Conservation (phyloP, 2,888 invertebrate genomes). For the Ophion slaviceki region DNA sequence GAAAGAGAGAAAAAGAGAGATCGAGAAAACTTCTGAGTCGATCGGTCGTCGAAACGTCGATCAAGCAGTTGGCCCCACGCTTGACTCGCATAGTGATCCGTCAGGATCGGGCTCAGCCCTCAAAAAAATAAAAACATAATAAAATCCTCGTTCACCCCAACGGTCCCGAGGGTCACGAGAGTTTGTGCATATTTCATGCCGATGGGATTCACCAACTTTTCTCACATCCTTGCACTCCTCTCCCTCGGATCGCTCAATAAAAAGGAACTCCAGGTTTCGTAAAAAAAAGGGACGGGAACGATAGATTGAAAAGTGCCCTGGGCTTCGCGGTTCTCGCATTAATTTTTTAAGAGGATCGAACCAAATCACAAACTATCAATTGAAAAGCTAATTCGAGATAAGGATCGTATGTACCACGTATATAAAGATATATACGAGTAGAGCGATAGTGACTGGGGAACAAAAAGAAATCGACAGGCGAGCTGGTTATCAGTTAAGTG, state of each 20-base stretch:
- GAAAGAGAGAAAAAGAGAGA: neutral
- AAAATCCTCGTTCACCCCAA: conserved; percentile 24
- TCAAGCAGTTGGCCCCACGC: conserved; percentile 5
- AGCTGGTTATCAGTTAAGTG: conserved; percentile 42
- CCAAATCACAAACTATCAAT: neutral
- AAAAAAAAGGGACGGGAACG: neutral
- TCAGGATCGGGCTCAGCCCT: conserved; percentile 2
- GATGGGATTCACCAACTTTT: conserved; percentile 36
- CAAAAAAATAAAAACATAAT: conserved; percentile 26
- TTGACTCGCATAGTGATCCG: conserved; percentile 17
- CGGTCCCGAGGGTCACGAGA: conserved; percentile 34
- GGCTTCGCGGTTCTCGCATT: neutral
- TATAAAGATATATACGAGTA: too few relatives aligned
- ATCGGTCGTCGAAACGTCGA: conserved; percentile 52
- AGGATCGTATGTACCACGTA: too few relatives aligned
- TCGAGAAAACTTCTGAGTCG: conserved; percentile 29
- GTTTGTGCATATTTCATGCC: conserved; percentile 42
- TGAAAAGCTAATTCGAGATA: too few relatives aligned
- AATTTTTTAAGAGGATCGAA: neutral
- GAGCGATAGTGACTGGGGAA: neutral
- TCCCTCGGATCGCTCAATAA: conserved; percentile 1
- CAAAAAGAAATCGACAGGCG: neutral
- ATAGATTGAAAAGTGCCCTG: conserved; percentile 2
- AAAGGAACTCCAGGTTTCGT: neutral
- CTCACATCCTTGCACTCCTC: conserved; percentile 23